phyloP scores from a whole-genome alignment of 2,797 vertebrate species.

The Pseudopleuronectes americanus region DNA sequence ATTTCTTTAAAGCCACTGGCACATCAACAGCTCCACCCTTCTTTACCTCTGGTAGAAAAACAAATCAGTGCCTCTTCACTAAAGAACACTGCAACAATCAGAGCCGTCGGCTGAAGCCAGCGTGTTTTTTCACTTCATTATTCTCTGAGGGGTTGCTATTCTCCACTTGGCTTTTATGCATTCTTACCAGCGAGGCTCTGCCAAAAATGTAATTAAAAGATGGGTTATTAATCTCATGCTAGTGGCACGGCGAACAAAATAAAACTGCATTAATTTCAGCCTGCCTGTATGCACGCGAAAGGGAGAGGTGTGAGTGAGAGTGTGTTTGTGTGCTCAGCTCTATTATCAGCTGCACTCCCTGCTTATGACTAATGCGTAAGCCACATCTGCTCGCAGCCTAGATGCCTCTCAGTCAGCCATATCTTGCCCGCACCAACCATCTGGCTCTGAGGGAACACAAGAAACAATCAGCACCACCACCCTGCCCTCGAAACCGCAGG shows the following conservation, averaged over 20 bases:
- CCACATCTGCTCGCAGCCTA: constrained; percentile 68
- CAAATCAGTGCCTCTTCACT: constrained; percentile 58
- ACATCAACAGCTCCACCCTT: constrained; percentile 37
- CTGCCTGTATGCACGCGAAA: constrained; percentile 46
- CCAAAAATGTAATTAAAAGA: constrained; percentile 79
- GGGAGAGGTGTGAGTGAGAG: constrained; percentile 29
- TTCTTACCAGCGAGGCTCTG: constrained; percentile 55
- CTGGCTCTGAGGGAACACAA: constrained; percentile 49
- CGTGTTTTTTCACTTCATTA: constrained; percentile 65
- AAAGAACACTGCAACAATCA: constrained; percentile 64
- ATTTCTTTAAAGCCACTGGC: constrained; percentile 37
- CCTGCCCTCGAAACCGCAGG: constrained; percentile 47
- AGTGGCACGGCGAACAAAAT: constrained; percentile 69
- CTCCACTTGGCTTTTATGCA: constrained; percentile 59
- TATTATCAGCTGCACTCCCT: constrained; percentile 65
- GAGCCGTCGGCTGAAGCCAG: constrained; percentile 47
- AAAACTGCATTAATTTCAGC: constrained; percentile 69
- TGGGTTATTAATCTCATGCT: constrained; percentile 79
- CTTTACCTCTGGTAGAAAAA: constrained; percentile 50
- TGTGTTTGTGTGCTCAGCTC: constrained; percentile 48
- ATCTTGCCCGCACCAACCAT: constrained; percentile 57
- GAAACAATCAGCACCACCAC: constrained; percentile 45
- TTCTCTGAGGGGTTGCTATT: constrained; percentile 55
- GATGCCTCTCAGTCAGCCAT: constrained; percentile 59
- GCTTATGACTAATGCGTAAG: constrained; percentile 70